Conservation (phyloP, 2,888 invertebrate genomes). For the Dendrolimus houi region DNA sequence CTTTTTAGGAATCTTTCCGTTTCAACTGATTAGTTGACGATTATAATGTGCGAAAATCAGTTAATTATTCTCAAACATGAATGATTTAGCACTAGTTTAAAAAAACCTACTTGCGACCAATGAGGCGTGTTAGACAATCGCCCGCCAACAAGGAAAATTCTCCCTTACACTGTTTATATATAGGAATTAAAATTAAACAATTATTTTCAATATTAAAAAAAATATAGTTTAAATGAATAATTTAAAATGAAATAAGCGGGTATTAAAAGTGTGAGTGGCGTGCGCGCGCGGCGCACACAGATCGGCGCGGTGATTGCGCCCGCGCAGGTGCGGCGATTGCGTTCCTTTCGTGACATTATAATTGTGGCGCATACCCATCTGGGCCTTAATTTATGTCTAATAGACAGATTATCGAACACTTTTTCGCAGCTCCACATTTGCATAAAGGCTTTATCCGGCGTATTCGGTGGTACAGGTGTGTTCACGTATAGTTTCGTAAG, state of each 20-base stretch:
- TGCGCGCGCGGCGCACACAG: conserved; percentile 39
- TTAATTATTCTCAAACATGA: too few relatives aligned
- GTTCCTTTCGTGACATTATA: conserved; percentile 67
- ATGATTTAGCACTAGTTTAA: too few relatives aligned
- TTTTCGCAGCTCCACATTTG: conserved; percentile 27
- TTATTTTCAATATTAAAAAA: neutral
- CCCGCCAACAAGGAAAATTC: too few relatives aligned
- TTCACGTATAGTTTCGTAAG: too few relatives aligned
- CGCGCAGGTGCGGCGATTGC: conserved; percentile 32
- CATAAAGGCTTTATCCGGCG: neutral
- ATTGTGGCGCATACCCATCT: conserved; percentile 43
- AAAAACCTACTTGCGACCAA: too few relatives aligned
- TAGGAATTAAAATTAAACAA: too few relatives aligned
- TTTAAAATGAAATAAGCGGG: conserved; percentile 9
- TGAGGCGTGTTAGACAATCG: too few relatives aligned
- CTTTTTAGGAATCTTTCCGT: too few relatives aligned
- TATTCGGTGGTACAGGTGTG: neutral
- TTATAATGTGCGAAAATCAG: too few relatives aligned
- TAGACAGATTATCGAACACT: conserved; percentile 68
- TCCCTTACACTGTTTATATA: too few relatives aligned
- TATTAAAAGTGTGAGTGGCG: conserved; percentile 22
- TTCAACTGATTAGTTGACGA: too few relatives aligned
- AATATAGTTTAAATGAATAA: neutral
- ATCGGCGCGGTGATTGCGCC: conserved; percentile 29
- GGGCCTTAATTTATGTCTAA: conserved; percentile 70